Conservation (phyloP, 2,797 vertebrate genomes). For the Setipinna tenuifilis region DNA sequence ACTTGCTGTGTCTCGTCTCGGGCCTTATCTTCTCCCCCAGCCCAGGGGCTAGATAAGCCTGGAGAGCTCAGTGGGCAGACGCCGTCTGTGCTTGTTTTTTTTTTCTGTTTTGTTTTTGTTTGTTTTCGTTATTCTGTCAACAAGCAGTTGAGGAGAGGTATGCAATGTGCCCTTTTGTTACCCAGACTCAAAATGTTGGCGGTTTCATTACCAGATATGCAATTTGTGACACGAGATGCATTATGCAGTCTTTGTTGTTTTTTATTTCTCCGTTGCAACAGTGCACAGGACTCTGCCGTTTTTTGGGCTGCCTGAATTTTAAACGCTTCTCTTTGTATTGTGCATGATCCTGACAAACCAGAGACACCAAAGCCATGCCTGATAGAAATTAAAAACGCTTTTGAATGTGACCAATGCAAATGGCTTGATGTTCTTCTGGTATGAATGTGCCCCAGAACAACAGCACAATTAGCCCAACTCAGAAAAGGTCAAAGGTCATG, state of each 20-base stretch:
- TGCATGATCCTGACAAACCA: background rate
- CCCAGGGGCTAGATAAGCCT: slow-evolving; percentile 27
- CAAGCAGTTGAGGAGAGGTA: slow-evolving; percentile 31
- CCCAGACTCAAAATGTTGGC: slow-evolving; percentile 55
- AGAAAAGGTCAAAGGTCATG: slow-evolving; percentile 47
- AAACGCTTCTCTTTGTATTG: background rate
- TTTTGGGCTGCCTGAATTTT: background rate
- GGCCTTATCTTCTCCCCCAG: slow-evolving; percentile 44
- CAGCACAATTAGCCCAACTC: slow-evolving; percentile 57
- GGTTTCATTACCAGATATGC: slow-evolving; percentile 15
- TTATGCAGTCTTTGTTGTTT: background rate
- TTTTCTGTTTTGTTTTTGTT: background rate
- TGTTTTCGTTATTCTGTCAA: slow-evolving; percentile 35
- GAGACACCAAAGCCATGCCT: background rate
- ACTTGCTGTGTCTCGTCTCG: slow-evolving; percentile 46
- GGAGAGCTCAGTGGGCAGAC: slow-evolving; percentile 25
- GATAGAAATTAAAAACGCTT: background rate
- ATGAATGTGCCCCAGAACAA: slow-evolving; percentile 41
- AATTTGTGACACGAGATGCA: slow-evolving; percentile 12
- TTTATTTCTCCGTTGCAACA: background rate
- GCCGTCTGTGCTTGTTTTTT: background rate
- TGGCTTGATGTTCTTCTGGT: background rate
- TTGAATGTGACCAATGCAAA: slow-evolving; percentile 13
- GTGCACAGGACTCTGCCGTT: background rate
- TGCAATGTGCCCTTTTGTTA: slow-evolving; percentile 56